phyloP scores from a whole-genome alignment of 2,797 vertebrate species.

The Rhynchonycteris naso region DNA sequence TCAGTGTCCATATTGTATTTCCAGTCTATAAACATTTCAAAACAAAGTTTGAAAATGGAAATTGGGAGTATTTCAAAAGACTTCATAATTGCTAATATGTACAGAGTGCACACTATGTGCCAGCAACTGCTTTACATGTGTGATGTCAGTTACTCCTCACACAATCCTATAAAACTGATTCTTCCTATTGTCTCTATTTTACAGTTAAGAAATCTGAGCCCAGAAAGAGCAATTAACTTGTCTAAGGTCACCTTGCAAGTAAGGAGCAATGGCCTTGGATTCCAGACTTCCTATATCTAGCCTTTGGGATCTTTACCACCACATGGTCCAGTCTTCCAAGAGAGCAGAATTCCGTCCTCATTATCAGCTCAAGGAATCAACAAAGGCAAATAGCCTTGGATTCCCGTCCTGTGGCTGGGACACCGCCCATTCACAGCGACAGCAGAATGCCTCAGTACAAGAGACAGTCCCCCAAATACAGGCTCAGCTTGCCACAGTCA shows the following conservation, averaged over 20 bases:
- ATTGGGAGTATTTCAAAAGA: no score
- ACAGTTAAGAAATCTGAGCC: neutral
- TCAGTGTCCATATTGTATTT: no score
- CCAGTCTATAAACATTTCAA: no score
- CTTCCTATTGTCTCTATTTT: neutral
- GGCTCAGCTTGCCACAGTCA: neutral
- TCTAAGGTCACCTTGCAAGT: neutral
- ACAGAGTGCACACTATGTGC: no score
- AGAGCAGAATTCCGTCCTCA: no score
- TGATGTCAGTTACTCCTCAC: neutral
- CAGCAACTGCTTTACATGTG: neutral
- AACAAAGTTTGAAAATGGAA: no score
- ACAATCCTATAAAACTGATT: neutral
- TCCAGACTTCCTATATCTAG: neutral
- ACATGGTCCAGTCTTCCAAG: fast-evolving
- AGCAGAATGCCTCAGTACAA: neutral
- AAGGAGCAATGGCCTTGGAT: neutral
- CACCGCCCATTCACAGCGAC: neutral
- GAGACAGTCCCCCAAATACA: no score
- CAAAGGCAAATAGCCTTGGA: neutral
- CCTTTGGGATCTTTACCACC: neutral
- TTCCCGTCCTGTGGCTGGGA: neutral
- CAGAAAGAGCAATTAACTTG: neutral
- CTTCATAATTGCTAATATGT: neutral
- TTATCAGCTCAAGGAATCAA: neutral